These are phyloP conservation scores for Noctilio leporinus DNA, from an alignment of 2,113 vertebrate species.

Conservation along the genomic window DNA sequence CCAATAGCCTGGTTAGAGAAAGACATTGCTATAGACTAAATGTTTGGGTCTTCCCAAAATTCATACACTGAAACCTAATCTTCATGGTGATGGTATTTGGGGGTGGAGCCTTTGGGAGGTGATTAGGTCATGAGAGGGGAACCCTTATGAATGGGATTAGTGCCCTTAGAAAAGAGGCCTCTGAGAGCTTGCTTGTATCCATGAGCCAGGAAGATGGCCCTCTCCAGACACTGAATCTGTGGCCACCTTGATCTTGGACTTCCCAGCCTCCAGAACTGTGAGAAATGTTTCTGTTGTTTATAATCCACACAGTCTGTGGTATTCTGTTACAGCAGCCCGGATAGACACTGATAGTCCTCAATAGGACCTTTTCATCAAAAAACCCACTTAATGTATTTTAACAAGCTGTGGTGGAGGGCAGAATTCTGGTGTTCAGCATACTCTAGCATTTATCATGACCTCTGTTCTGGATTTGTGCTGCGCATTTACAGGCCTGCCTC, in stretches of 20 bases:
- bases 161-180: not conserved
- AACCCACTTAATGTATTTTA: not conserved
- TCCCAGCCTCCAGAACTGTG: not conserved
- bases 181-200: not conserved
- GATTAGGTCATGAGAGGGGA: not conserved
- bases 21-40: not conserved
- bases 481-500: not conserved
- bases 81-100: not conserved
- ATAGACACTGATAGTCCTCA: not conserved
- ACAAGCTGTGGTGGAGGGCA: not conserved
- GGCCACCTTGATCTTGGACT: not conserved
- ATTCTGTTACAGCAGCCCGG: not conserved
- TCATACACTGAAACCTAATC: not conserved
- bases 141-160: not conserved
- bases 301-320: too few relatives aligned
- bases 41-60: not conserved
- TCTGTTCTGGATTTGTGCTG: not conserved
- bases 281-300: not conserved
- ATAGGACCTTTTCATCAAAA: not conserved
- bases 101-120: not conserved
- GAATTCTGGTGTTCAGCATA: accelerated
- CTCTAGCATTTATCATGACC: not conserved
- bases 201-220: not conserved
- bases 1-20: not conserved
- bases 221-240: not conserved